Base-by-base conservation (phyloP, 1,140 invertebrate species). In the Neodiprion pinetum region DNA sequence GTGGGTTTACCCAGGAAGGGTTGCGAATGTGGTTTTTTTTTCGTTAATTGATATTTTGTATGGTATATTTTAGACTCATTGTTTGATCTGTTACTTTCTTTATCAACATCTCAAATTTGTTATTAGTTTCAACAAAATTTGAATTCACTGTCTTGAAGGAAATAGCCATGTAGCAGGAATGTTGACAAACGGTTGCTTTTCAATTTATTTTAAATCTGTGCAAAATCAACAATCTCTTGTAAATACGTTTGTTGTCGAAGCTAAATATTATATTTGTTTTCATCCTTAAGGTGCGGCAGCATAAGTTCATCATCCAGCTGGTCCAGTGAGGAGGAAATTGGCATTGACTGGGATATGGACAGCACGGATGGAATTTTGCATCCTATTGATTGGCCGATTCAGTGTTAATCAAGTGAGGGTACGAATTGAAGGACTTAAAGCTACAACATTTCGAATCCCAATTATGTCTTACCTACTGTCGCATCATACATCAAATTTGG, bases 281-380 rank as follows among this genome's bases (percentile, higher is more conserved):
- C 7, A 14, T 14, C 28, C 5, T 69, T 11, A 69, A 69, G 67
- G 67, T 69, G 40, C 21, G 67, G 67, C 67, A 69, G 40, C 67
- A 12, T 69, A 21, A 69, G 67, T 69, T 69, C 67, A 23, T 23
- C 40, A 9, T 69, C 11, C 67, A 69, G 17, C 67, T 69, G 67
- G 67, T 14, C 11, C 67, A 69, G 67, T 23, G 67, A 69, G 21
- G 67, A 69, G 5, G 40, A 69, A 12, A 69, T 23, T 23, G 40
- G 11, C 67, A 21, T 21, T 69, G 67, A 69, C 40, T 69, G 67
- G 67, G 67, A 69, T 17, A 69, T 47, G 40, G 67, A 69, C 11
- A 23, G 4, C 21, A 69, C 67, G 21, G 40, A 47, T 11, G n/a
- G 10, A 9, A 12, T 47, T 69, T 69, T 69, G 17, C 40, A 69